Conservation (phyloP, 1,140 invertebrate genomes). For the Rhizoglyphus robini region DNA sequence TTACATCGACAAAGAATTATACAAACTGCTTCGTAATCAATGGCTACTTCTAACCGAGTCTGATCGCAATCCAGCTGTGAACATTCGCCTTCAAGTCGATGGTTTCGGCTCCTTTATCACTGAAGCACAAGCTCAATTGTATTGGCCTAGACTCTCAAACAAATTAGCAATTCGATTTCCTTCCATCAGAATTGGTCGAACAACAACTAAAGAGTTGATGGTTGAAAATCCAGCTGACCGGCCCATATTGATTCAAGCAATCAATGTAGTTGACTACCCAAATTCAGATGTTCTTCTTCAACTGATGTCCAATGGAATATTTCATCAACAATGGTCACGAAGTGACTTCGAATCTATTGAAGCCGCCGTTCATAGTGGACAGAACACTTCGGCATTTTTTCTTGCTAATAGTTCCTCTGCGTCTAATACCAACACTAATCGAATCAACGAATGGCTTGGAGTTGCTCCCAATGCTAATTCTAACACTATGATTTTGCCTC, state of each 20-base stretch:
- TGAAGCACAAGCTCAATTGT: conserved; percentile 50
- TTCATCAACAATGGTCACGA: conserved; percentile 15
- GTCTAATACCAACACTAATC: conserved; percentile 32
- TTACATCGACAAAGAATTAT: conserved; percentile 46
- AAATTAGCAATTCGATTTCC: conserved; percentile 50
- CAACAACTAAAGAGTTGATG: conserved; percentile 42
- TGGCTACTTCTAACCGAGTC: conserved; percentile 24
- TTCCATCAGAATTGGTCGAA: conserved; percentile 64
- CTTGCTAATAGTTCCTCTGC: background rate
- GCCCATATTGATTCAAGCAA: conserved; percentile 39
- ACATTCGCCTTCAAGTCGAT: conserved; percentile 57
- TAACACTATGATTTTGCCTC: conserved; percentile 38
- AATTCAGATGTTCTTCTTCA: conserved; percentile 38
- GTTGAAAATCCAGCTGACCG: conserved; percentile 41
- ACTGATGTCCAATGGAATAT: conserved; percentile 27
- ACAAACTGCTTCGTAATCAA: conserved; percentile 34
- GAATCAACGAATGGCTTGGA: conserved; percentile 36
- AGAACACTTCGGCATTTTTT: conserved; percentile 2
- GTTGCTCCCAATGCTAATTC: conserved; percentile 34
- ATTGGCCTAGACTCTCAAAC: conserved; percentile 51
- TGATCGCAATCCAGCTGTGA: conserved; percentile 34
- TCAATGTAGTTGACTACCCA: conserved; percentile 41
- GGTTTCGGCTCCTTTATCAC: conserved; percentile 57
- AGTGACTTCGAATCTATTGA: conserved; percentile 7
- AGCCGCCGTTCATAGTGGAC: background rate